Evolutionary conservation across 2,888 invertebrate species (phyloP).

Genomic region (Trichopria drosophilae): DNA sequence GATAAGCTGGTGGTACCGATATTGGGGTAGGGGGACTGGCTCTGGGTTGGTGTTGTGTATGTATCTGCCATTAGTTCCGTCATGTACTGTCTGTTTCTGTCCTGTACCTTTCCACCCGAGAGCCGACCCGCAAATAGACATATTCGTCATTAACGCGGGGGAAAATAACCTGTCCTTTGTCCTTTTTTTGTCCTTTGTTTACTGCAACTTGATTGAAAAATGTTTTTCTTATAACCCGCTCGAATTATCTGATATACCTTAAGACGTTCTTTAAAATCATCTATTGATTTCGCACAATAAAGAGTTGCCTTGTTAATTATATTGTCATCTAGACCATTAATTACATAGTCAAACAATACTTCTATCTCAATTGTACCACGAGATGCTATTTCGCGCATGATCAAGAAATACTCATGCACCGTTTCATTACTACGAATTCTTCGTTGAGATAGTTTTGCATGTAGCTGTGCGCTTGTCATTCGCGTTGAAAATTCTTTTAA

Average conservation of each 20-base stretch:
- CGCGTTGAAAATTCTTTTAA: slow-evolving; percentile 18
- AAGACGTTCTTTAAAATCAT: too few relatives aligned
- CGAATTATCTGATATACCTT: slow-evolving; percentile 11
- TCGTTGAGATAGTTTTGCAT: slow-evolving; percentile 13
- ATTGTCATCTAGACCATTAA: slow-evolving; percentile 9
- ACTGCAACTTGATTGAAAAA: background rate
- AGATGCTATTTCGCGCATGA: slow-evolving; percentile 22
- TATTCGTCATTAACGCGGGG: too few relatives aligned
- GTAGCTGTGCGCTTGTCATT: slow-evolving; percentile 18
- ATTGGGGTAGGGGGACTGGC: too few relatives aligned
- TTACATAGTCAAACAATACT: too few relatives aligned
- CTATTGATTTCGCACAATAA: slow-evolving; percentile 1
- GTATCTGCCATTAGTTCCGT: too few relatives aligned
- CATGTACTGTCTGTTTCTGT: too few relatives aligned
- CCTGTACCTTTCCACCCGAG: too few relatives aligned
- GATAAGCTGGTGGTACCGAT: too few relatives aligned
- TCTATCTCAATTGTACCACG: slow-evolving; percentile 15
- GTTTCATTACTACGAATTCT: slow-evolving; percentile 19
- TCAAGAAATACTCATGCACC: slow-evolving; percentile 22
- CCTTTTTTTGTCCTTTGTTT: too few relatives aligned
- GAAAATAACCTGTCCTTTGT: too few relatives aligned
- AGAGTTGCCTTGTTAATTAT: slow-evolving; percentile 10
- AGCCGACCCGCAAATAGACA: too few relatives aligned
- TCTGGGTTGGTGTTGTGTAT: too few relatives aligned
- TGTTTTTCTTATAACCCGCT: background rate